Evolutionary conservation across 2,888 invertebrate genomes (phyloP).

Genomic region (Rotaria socialis): DNA sequence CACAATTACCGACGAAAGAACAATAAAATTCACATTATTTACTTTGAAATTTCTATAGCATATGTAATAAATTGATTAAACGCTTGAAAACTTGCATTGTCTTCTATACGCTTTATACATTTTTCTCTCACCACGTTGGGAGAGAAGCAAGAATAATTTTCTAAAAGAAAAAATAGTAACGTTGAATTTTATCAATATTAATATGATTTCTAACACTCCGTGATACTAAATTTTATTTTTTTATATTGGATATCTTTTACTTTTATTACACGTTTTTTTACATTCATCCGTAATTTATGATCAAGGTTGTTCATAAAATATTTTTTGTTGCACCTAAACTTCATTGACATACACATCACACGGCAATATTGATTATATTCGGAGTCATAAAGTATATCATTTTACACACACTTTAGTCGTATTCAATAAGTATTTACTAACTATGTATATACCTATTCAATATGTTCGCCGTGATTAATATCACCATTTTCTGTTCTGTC

Average conservation of each 20-base stretch:
- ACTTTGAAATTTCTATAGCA: slow-evolving; percentile 2
- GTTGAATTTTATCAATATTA: not conserved
- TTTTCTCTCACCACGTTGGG: not conserved
- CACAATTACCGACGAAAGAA: not conserved
- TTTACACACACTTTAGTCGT: not conserved
- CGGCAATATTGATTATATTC: not conserved
- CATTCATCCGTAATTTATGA: not conserved
- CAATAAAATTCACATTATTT: not conserved
- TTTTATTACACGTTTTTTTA: not conserved
- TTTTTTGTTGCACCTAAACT: not conserved
- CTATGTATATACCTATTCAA: slow-evolving; percentile 2
- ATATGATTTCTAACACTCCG: slow-evolving; percentile 15
- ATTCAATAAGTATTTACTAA: not conserved
- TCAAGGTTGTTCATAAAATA: not conserved
- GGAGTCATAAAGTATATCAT: not conserved
- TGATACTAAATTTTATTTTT: not conserved
- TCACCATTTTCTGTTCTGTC: not conserved
- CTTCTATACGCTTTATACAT: not conserved
- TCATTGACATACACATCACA: not conserved
- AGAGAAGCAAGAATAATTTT: not conserved
- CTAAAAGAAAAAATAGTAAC: too few relatives aligned
- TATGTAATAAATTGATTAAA: not conserved
- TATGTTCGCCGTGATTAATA: not conserved
- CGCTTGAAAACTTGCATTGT: not conserved
- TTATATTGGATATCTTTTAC: not conserved